Conservation (phyloP, 2,888 invertebrate species). For the Hemithea aestivaria region DNA sequence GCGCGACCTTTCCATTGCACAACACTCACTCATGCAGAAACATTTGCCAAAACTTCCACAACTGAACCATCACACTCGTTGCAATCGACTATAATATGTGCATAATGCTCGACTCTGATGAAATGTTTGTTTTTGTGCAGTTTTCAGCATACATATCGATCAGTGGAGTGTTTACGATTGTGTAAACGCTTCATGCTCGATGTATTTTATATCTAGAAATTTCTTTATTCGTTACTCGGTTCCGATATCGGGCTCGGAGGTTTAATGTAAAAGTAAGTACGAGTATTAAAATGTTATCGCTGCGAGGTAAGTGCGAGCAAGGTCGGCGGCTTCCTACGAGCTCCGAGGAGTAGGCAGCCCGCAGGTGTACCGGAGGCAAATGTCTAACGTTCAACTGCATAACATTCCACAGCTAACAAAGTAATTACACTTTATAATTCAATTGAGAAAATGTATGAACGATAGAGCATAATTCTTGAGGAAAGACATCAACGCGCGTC, state of each 20-base stretch:
- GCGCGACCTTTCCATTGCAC: slow-evolving; percentile 57
- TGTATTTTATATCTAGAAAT: slow-evolving; percentile 1
- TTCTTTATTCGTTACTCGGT: slow-evolving; percentile 1
- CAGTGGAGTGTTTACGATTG: slow-evolving; percentile 7
- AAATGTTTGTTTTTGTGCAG: slow-evolving; percentile 13
- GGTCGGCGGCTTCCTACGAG: slow-evolving; percentile 63
- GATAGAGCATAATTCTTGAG: background rate
- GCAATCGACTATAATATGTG: slow-evolving; percentile 25
- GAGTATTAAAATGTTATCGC: slow-evolving; percentile 3
- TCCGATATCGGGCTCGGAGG: background rate
- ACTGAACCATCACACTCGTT: slow-evolving; percentile 19
- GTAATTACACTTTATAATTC: no score
- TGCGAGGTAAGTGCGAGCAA: slow-evolving; percentile 35
- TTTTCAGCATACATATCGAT: slow-evolving; percentile 7
- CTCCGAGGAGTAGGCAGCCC: slow-evolving; percentile 33
- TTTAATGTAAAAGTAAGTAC: background rate
- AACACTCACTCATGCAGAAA: slow-evolving; percentile 60
- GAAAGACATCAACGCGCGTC: slow-evolving; percentile 13
- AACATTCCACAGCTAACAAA: background rate
- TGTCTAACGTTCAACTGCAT: slow-evolving; percentile 31
- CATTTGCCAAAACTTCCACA: slow-evolving; percentile 48
- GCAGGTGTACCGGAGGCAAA: slow-evolving; percentile 43
- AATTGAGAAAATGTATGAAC: no score
- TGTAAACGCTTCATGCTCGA: slow-evolving; percentile 3
- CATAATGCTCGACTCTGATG: slow-evolving; percentile 27